These are phyloP conservation scores for Aplodontia rufa DNA, from an alignment of 2,113 vertebrate genomes.

Conservation along the genomic window DNA sequence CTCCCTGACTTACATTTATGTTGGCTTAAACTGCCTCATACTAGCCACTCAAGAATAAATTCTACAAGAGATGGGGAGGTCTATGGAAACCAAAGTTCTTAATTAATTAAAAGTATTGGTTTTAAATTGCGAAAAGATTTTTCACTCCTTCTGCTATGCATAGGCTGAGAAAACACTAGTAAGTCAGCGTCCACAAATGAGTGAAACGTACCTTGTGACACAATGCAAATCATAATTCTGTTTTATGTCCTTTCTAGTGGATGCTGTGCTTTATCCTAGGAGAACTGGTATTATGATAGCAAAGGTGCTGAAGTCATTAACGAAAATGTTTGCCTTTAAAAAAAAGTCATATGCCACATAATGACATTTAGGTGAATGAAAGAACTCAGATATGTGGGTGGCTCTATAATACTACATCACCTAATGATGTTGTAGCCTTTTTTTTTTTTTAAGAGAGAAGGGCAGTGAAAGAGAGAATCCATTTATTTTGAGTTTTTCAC, in stretches of 20 bases:
- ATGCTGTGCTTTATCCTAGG: background rate
- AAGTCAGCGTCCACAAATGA: background rate
- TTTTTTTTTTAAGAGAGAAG: background rate
- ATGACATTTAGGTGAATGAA: too few relatives aligned
- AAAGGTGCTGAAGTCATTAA: background rate
- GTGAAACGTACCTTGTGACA: background rate
- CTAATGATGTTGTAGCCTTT: background rate
- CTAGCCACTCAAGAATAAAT: background rate
- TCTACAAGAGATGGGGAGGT: background rate
- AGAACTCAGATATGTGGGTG: background rate
- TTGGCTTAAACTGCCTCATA: background rate
- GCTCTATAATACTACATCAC: background rate
- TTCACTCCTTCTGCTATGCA: background rate
- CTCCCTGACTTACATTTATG: background rate
- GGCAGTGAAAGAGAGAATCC: too few relatives aligned
- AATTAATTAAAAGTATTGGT: background rate
- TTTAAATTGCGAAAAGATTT: background rate
- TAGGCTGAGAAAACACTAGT: background rate
- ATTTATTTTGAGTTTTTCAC: too few relatives aligned
- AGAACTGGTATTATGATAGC: background rate
- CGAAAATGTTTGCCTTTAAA: background rate
- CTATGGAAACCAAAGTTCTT: background rate
- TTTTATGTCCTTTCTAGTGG: background rate
- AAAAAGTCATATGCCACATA: background rate
- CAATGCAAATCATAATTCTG: background rate